Evolutionary conservation across 2,797 vertebrate genomes (phyloP).

Genomic region (Sciurus vulgaris): DNA sequence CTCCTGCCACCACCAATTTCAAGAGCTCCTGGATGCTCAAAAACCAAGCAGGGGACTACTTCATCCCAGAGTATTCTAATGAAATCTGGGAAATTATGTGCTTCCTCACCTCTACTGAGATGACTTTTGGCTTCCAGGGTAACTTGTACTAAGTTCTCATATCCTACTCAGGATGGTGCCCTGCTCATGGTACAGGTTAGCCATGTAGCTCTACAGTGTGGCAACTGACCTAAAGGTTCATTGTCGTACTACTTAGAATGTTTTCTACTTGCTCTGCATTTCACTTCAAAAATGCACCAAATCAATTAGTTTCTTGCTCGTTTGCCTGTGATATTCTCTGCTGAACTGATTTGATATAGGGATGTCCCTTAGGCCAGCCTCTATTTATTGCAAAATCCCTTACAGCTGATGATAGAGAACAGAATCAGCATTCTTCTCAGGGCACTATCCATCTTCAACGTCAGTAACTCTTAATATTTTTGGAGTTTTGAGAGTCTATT

Average conservation of each 20-base stretch:
- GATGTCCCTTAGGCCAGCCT: conserved; percentile 51
- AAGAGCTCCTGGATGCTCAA: not conserved
- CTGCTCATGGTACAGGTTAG: not conserved
- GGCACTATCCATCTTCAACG: conserved; percentile 28
- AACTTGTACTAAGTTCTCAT: not conserved
- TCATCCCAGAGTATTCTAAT: not conserved
- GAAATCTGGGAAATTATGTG: not conserved
- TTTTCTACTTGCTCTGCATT: conserved; percentile 53
- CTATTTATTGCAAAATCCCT: conserved; percentile 56
- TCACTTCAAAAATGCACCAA: conserved; percentile 42
- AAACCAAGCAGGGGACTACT: not conserved
- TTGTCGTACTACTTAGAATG: conserved; percentile 17
- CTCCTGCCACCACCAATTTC: not conserved
- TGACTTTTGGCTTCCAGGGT: not conserved
- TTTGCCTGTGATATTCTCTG: conserved; percentile 56
- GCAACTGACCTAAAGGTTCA: not conserved
- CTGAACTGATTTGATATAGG: conserved; percentile 38
- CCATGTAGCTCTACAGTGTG: not conserved
- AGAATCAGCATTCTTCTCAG: not conserved
- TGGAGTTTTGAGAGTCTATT: conserved; percentile 11
- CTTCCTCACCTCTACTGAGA: conserved; percentile 15
- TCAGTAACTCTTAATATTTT: conserved; percentile 61
- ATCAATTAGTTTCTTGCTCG: conserved; percentile 42
- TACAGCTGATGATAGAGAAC: conserved; percentile 49
- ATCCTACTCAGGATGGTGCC: not conserved